These are phyloP conservation scores for Gerosis bhagava DNA, from an alignment of 2,888 invertebrate species.

Conservation along the genomic window DNA sequence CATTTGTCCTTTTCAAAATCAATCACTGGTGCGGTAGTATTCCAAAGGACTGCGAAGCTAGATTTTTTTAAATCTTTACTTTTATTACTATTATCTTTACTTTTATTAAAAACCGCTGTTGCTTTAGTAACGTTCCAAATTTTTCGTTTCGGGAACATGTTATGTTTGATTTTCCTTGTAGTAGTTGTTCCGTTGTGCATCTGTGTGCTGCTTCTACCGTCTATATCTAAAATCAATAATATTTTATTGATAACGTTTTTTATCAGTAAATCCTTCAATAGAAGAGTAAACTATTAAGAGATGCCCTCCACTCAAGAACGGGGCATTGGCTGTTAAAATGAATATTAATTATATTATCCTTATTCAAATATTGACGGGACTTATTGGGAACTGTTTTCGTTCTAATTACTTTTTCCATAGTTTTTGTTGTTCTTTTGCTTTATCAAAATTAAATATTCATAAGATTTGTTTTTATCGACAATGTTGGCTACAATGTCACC, in stretches of 20 bases:
- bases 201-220: slow-evolving; percentile 52
- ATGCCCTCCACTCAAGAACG: not conserved
- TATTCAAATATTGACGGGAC: slow-evolving; percentile 3
- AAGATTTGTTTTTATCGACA: too few relatives aligned
- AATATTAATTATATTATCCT: not conserved
- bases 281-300: too few relatives aligned
- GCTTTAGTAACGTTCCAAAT: slow-evolving; percentile 2
- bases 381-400: too few relatives aligned
- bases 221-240: slow-evolving; percentile 54
- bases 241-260: slow-evolving; percentile 14
- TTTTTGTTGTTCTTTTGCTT: not conserved
- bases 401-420: not conserved
- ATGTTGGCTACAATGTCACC: too few relatives aligned
- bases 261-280: not conserved
- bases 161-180: slow-evolving; percentile 27
- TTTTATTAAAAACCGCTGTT: slow-evolving; percentile 10
- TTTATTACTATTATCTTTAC: slow-evolving; percentile 14
- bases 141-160: slow-evolving; percentile 14
- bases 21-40: too few relatives aligned
- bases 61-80: too few relatives aligned
- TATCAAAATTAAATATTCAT: too few relatives aligned
- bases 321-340: slow-evolving; percentile 23
- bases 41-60: too few relatives aligned
- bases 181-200: slow-evolving; percentile 16
- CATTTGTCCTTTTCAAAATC: too few relatives aligned